Conservation (phyloP, 2,797 vertebrate species). For the Nyctalus aviator region DNA sequence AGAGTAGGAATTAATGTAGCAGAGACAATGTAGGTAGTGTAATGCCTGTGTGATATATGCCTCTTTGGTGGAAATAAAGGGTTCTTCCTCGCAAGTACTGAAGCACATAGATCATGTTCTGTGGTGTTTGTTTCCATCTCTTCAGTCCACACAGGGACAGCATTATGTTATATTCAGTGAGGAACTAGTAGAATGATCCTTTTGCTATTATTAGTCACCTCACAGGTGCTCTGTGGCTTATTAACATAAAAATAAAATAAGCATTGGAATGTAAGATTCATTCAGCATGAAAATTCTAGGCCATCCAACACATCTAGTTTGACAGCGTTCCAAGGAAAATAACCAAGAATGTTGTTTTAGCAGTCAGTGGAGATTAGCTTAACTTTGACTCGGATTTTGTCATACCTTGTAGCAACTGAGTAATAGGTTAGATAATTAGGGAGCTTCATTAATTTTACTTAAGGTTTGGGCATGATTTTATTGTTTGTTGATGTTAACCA, state of each 20-base stretch:
- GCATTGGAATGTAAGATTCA: constrained; percentile 79
- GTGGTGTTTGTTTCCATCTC: constrained; percentile 62
- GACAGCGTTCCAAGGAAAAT: constrained; percentile 30
- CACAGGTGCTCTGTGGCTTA: constrained; percentile 74
- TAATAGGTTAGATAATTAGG: constrained; percentile 24
- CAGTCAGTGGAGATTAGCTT: not conserved
- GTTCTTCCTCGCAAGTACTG: not conserved
- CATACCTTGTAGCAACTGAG: not conserved
- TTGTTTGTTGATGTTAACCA: not conserved
- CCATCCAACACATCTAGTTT: constrained; percentile 69
- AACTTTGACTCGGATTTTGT: not conserved
- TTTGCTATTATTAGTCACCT: constrained; percentile 83
- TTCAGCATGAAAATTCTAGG: constrained; percentile 69
- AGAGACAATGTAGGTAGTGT: not conserved
- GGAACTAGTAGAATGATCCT: constrained; percentile 78
- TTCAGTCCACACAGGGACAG: constrained; percentile 17
- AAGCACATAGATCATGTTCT: not conserved
- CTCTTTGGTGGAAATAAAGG: not conserved
- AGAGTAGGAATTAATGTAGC: not conserved
- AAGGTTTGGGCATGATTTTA: not conserved
- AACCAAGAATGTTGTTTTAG: not conserved
- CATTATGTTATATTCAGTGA: constrained; percentile 56
- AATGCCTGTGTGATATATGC: not conserved
- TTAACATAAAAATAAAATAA: constrained; percentile 77
- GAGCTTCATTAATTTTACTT: constrained; percentile 38